These are phyloP conservation scores for Pygoscelis antarcticus DNA, from an alignment of 2,113 vertebrate genomes.

Conservation along the genomic window DNA sequence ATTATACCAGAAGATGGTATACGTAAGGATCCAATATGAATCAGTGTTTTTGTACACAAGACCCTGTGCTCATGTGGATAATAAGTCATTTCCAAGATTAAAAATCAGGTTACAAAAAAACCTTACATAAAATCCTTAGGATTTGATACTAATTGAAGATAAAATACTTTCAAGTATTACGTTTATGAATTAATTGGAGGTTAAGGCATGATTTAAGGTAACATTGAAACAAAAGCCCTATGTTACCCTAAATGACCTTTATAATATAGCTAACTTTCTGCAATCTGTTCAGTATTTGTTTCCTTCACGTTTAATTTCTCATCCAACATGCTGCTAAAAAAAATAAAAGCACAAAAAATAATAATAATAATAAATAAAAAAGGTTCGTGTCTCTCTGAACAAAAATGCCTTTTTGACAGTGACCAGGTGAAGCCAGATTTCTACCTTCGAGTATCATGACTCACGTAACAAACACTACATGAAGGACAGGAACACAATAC, in stretches of 20 bases:
- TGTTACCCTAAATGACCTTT: background rate
- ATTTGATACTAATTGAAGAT: conserved; percentile 74
- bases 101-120: conserved; percentile 75
- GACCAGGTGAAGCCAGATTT: background rate
- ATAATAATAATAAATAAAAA: background rate
- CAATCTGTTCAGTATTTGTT: background rate
- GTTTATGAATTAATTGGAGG: background rate
- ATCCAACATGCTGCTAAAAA: background rate
- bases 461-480: background rate
- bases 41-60: conserved; percentile 77
- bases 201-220: conserved; percentile 19
- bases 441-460: background rate
- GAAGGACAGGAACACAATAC: background rate
- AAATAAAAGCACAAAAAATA: background rate
- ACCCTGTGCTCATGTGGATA: conserved; percentile 64
- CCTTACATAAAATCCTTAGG: conserved; percentile 88
- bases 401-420: background rate
- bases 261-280: background rate
- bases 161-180: conserved; percentile 39
- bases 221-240: background rate
- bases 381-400: background rate
- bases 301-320: background rate
- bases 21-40: conserved; percentile 93
- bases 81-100: background rate
- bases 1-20: conserved; percentile 58